Evolutionary conservation across 2,113 vertebrate species (phyloP).

Genomic region (Poecile atricapillus): DNA sequence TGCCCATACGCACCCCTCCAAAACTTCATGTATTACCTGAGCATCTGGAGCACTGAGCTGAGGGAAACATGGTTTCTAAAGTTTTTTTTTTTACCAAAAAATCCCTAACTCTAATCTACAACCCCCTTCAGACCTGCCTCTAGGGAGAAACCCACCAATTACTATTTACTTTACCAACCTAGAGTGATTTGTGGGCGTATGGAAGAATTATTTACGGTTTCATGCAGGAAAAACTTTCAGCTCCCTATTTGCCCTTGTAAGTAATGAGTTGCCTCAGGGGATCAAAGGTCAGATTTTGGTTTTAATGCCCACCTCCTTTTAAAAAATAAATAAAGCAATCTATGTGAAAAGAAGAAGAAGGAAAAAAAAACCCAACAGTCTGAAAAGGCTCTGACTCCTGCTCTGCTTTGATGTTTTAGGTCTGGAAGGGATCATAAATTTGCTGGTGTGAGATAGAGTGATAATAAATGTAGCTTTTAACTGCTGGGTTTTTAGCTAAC

Average conservation of each 20-base stretch:
- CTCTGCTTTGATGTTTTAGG: conserved; percentile 68
- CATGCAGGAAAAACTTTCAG: conserved; percentile 40
- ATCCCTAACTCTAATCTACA: conserved; percentile 39
- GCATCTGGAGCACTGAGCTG: conserved; percentile 47
- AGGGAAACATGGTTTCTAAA: conserved; percentile 26
- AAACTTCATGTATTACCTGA: not conserved
- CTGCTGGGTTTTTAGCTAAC: conserved; percentile 43
- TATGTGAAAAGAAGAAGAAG: conserved; percentile 35
- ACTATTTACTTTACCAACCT: conserved; percentile 65
- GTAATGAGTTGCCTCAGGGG: conserved; percentile 56
- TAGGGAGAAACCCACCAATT: conserved; percentile 60
- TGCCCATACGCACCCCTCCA: not conserved
- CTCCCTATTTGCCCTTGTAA: conserved; percentile 53
- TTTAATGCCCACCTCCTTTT: conserved; percentile 41
- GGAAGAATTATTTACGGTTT: conserved; percentile 63
- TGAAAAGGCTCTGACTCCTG: conserved; percentile 49
- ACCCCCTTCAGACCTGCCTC: conserved; percentile 55
- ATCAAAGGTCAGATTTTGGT: conserved; percentile 60
- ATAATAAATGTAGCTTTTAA: conserved; percentile 67
- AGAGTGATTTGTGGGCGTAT: conserved; percentile 66
- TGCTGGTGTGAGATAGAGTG: conserved; percentile 59
- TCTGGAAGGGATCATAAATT: conserved; percentile 67
- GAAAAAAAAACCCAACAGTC: not conserved
- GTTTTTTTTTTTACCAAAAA: conserved; percentile 2
- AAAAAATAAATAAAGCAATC: conserved; percentile 62